Base-by-base conservation (phyloP, 2,797 vertebrate species). In the Rachycentron canadum region DNA sequence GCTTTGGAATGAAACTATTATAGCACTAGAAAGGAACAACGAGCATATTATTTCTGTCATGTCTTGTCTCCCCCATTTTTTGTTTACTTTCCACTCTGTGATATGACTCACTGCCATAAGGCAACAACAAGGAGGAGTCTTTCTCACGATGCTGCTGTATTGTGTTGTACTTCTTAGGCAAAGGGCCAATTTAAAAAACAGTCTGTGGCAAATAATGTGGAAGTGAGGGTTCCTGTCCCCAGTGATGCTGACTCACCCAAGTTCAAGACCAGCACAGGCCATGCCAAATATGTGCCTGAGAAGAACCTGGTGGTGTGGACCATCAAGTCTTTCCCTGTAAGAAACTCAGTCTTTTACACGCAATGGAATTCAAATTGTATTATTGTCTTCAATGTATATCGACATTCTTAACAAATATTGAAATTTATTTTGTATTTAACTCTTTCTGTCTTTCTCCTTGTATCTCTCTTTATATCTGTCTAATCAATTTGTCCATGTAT, bases 101-200 rank as follows among this genome's bases (percentile, higher is more conserved):
- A 69, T 45, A 34, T 8, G 3, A 23, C 23, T 2, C 32, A 58
- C 25, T 50, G 25, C 1, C 19, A 43, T 11, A 6, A 68, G 38
- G 9, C 36, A 53, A 40, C 45, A 40, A 7, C 17, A n/a, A 55
- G 21, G 30, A 49, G 13, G 3, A 43, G 2, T 12, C 12, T 56
- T 28, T 57, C 1, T 38, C 17, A 55, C 7, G 0, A 34, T 57
- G 21, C 23, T 52, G 32, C 34, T 50, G 11, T 63, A 9, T 57
- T 73, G 10, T 82, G 16, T 70, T 76, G 1, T 50, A 2, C 19
- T 69, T 81, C 91, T 62, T 69, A 99, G 98, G 98, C 98, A 59
- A 99, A 98, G 89, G 97, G 97, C 0, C 98, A 99, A 78, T 99
- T 99, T 91, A 99, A 99, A 94, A 98, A 98, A 88, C 98, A 99